Base-by-base conservation (phyloP, 2,888 invertebrate species). In the Odontothrips loti region DNA sequence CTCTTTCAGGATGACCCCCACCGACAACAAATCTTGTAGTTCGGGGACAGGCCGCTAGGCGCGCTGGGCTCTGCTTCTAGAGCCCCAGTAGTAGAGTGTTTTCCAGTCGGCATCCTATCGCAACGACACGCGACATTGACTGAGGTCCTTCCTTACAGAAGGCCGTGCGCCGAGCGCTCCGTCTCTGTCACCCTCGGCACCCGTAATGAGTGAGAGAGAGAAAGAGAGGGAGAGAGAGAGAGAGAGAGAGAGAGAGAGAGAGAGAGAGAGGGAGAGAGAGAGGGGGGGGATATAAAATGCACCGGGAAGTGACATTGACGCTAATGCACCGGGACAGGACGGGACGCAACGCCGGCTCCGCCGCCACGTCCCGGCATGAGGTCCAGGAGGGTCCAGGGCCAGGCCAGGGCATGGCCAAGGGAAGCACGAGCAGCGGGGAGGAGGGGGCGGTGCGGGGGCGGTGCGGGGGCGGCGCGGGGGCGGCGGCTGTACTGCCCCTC, bases 261-360 rank as follows among this genome's bases (percentile, higher is more conserved):
- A 58, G 11, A 58, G 58, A 58, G n/a, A 20, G n/a, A 20, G n/a
- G 15, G 58, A 17, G 58, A 58, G 17, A n/a, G 20, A n/a, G 58
- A 15, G 58, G 15, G 58, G 15, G 58, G 17, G n/a, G 0, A 58
- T 17, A 75, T 27, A 27, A 23, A 75, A 75, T 75, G 68, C 68
- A 75, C 68, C 27, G 68, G 68, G 68, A 75, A 75, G 68, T 75
- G 68, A 75, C 68, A 75, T 75, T 75, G 68, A 75, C 68, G 68
- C 68, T 75, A 75, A 75, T 75, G 68, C 68, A 27, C 23, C 68
- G 63, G n/a, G 68, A 20, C 68, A 27, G 11, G 68, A 27, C 68
- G 68, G 68, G 27, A 58, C 58, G 20, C 51, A 12, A 20, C 51
- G 51, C 51, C 51, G 51, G 34, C 34, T 43, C 3, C 34, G 34